phyloP scores from a whole-genome alignment of 2,797 vertebrate genomes.

The Notoglanidium macrostoma region DNA sequence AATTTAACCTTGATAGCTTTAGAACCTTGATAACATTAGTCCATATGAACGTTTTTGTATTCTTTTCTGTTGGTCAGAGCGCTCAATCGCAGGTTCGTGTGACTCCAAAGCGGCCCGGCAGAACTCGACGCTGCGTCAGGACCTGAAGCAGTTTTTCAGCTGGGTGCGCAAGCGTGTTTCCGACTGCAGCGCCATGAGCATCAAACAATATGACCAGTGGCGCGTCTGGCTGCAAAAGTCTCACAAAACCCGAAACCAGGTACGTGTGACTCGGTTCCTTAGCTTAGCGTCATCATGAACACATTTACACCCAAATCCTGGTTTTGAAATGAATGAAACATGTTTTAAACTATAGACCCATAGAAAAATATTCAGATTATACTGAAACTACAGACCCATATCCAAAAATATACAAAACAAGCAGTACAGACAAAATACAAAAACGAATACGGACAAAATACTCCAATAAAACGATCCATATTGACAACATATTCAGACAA shows the following conservation, averaged over 20 bases:
- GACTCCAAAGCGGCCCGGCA: constrained; percentile 75
- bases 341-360: background rate
- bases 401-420: background rate
- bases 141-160: constrained; percentile 98
- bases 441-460: background rate
- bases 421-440: background rate
- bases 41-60: background rate
- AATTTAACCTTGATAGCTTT: background rate
- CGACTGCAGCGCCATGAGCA: constrained; percentile 94
- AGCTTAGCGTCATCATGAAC: background rate
- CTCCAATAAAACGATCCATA: background rate
- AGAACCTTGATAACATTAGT: background rate
- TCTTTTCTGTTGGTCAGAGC: constrained; percentile 69
- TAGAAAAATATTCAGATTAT: no score
- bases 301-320: background rate
- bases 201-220: constrained; percentile 99
- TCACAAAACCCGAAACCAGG: constrained; percentile 97
- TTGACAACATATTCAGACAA: background rate
- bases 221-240: constrained; percentile 97
- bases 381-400: background rate
- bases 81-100: constrained; percentile 75
- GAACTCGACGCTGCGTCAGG: constrained; percentile 91
- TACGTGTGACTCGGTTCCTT: constrained; percentile 75
- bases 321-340: background rate
- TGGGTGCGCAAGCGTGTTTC: constrained; percentile 97